phyloP scores from a whole-genome alignment of 2,888 invertebrate genomes.

The Ommatoiulus sabulosus region DNA sequence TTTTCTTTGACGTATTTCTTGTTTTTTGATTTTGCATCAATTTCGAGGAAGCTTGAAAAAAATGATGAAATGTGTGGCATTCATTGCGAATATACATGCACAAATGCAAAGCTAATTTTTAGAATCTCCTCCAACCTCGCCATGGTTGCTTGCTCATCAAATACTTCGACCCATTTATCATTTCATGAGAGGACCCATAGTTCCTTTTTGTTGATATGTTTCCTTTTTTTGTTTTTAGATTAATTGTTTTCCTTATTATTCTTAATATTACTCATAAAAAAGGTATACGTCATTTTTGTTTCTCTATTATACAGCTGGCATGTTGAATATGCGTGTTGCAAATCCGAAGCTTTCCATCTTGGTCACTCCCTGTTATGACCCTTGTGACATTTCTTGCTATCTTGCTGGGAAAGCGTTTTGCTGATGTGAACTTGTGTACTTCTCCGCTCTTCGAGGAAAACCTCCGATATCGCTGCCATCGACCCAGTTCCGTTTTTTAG shows the following conservation, averaged over 20 bases:
- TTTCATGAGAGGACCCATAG: conserved; percentile 34
- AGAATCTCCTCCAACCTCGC: not conserved
- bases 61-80: too few species aligned
- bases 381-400: not conserved
- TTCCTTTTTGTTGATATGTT: conserved; percentile 34
- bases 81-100: too few species aligned
- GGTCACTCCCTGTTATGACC: conserved; percentile 17
- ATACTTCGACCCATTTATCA: conserved; percentile 5
- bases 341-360: conserved; percentile 34
- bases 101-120: not conserved
- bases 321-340: not conserved
- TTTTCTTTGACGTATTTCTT: too few species aligned
- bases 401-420: conserved; percentile 5
- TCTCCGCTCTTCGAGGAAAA: not conserved
- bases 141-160: conserved; percentile 11
- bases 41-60: too few species aligned
- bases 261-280: conserved; percentile 33
- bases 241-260: conserved; percentile 27
- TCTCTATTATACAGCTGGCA: conserved; percentile 20
- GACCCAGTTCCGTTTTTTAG: not conserved
- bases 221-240: conserved; percentile 18
- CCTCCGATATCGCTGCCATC: not conserved
- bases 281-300: conserved; percentile 34
- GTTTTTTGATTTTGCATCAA: too few species aligned
- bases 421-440: conserved; percentile 15